Evolutionary conservation across 2,797 vertebrate species (phyloP).

Genomic region (Zalophus californianus): DNA sequence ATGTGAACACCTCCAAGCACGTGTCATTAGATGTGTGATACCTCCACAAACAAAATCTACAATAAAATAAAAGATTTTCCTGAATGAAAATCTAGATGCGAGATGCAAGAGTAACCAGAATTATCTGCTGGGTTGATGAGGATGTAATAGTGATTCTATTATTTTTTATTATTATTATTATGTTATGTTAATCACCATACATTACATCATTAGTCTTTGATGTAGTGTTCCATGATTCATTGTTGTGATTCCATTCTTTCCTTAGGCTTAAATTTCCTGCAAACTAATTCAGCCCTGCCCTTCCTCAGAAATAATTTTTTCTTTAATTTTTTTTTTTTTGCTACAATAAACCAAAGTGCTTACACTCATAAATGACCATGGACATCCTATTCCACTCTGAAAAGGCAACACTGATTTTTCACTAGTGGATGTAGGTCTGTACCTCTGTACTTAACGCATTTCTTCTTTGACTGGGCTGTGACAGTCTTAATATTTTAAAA

Average conservation of each 20-base stretch:
- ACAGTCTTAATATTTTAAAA: background rate
- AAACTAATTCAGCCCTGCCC: background rate
- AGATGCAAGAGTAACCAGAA: background rate
- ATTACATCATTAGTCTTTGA: too few relatives aligned
- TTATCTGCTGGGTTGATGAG: background rate
- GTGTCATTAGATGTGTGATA: too few relatives aligned
- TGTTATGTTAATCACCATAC: too few relatives aligned
- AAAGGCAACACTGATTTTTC: background rate
- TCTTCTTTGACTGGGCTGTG: background rate
- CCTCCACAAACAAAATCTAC: background rate
- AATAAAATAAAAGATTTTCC: background rate
- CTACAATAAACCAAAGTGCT: background rate
- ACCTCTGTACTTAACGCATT: background rate
- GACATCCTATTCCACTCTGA: background rate
- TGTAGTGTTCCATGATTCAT: too few relatives aligned
- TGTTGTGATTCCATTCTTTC: background rate
- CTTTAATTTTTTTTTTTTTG: background rate
- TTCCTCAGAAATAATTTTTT: constrained; percentile 9
- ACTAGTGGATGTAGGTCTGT: background rate
- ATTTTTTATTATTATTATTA: background rate
- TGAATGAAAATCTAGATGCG: background rate
- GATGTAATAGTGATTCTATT: background rate
- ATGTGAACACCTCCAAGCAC: background rate
- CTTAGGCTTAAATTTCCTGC: background rate
- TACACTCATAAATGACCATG: background rate